phyloP scores from a whole-genome alignment of 2,113 vertebrate genomes.

The Rhinoptilus africanus region DNA sequence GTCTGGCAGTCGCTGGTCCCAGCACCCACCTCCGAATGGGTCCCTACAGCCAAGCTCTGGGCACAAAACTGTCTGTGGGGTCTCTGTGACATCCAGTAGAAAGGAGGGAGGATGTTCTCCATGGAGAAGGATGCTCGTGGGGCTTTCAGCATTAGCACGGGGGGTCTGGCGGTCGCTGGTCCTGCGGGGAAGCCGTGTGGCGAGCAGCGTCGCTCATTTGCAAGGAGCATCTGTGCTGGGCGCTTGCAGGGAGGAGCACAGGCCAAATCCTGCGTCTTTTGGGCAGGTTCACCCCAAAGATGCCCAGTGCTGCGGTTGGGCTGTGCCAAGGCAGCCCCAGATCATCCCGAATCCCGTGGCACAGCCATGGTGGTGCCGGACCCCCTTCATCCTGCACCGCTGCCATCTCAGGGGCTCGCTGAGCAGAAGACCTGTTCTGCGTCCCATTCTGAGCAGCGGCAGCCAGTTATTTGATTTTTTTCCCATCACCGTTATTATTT shows the following conservation, averaged over 20 bases:
- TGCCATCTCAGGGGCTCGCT: background rate
- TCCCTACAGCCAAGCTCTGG: fast-evolving
- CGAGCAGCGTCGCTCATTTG: fast-evolving
- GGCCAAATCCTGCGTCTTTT: background rate
- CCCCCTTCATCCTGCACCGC: fast-evolving
- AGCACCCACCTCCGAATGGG: background rate
- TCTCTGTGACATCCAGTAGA: background rate
- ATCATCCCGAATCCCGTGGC: fast-evolving
- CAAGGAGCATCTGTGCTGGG: background rate
- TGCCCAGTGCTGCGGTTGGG: fast-evolving
- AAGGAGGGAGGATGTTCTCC: fast-evolving
- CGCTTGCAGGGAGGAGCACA: background rate
- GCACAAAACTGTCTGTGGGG: fast-evolving
- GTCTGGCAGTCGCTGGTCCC: background rate
- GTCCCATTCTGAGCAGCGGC: background rate
- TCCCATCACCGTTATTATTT: background rate
- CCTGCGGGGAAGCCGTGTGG: fast-evolving
- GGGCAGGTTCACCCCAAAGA: background rate
- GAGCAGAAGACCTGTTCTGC: background rate
- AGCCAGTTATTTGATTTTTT: background rate
- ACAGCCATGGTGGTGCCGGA: fast-evolving
- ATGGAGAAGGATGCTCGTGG: background rate
- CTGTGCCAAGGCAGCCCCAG: fast-evolving
- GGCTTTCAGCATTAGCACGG: fast-evolving
- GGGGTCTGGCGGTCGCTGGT: background rate